Percentiles rank a stretch among this genome's conserved stretches.
These are phyloP conservation scores for Elgonia sp. DNA, from an alignment of 2,888 invertebrate genomes.

Conservation along the genomic window DNA sequence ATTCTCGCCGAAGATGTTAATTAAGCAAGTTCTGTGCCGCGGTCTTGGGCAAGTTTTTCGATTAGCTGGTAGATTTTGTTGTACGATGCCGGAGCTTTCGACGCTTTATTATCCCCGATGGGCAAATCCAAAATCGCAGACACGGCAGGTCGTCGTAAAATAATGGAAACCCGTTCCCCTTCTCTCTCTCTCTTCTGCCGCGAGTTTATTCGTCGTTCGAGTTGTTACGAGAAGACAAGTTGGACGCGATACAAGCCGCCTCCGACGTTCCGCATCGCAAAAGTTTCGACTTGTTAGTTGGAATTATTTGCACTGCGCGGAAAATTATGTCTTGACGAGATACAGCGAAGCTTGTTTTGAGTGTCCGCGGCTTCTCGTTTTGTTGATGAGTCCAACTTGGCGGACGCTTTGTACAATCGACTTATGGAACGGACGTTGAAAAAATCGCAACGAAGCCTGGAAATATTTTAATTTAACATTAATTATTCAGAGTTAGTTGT, in stretches of 20 bases:
- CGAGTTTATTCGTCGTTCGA: slow-evolving; percentile 73
- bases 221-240: slow-evolving; percentile 74
- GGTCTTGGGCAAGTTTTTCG: slow-evolving; percentile 86
- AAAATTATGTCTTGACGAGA: slow-evolving; percentile 68
- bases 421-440: slow-evolving; percentile 37
- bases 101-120: slow-evolving; percentile 75
- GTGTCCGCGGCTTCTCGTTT: slow-evolving; percentile 61
- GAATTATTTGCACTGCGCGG: slow-evolving; percentile 69
- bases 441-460: not conserved
- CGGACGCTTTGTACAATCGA: slow-evolving; percentile 41
- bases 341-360: slow-evolving; percentile 52
- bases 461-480: too few relatives aligned
- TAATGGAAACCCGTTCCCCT: slow-evolving; percentile 65
- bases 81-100: slow-evolving; percentile 81
- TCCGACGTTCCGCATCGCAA: slow-evolving; percentile 59
- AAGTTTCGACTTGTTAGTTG: slow-evolving; percentile 75
- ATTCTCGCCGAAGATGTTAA: slow-evolving; percentile 85
- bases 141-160: slow-evolving; percentile 71
- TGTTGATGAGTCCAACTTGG: slow-evolving; percentile 42
- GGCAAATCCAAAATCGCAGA: slow-evolving; percentile 75
- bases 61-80: slow-evolving; percentile 86
- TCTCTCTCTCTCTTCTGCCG: not conserved
- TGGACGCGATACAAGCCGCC: slow-evolving; percentile 71
- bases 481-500: too few relatives aligned
- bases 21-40: slow-evolving; percentile 85